These are phyloP conservation scores for Caenorhabditis tropicalis DNA, from an alignment of 1,140 invertebrate species.

Conservation along the genomic window DNA sequence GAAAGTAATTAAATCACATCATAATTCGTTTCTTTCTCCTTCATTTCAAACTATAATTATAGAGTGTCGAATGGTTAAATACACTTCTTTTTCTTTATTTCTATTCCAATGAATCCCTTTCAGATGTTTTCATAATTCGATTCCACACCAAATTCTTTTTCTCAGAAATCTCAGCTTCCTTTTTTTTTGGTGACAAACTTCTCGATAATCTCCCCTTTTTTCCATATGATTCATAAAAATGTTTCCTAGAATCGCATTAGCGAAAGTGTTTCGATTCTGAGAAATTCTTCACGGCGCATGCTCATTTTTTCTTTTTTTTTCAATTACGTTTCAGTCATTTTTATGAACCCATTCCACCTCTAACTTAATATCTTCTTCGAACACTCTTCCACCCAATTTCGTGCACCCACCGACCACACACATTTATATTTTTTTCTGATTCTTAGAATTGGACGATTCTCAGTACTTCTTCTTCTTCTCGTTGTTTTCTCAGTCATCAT, in stretches of 20 bases:
- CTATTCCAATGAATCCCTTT: no score
- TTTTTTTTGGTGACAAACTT: background rate
- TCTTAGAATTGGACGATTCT: constrained; percentile 9
- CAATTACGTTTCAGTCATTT: background rate
- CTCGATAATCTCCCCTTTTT: background rate
- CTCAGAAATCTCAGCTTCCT: background rate
- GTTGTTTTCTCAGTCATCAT: constrained; percentile 37
- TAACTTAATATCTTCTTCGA: background rate
- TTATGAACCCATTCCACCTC: background rate
- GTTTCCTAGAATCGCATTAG: background rate
- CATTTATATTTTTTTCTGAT: background rate
- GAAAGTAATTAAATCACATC: no score
- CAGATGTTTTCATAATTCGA: background rate
- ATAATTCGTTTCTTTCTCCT: no score
- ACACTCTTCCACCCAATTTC: background rate
- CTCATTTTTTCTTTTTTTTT: background rate
- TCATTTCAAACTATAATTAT: no score
- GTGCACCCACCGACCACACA: background rate
- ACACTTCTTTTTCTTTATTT: no score
- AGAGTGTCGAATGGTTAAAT: no score
- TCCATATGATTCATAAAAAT: background rate
- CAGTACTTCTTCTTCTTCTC: constrained; percentile 18
- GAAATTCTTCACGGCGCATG: background rate
- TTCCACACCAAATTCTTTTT: background rate
- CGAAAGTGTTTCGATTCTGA: background rate